Conservation (phyloP, 2,888 invertebrate genomes). For the Xestia xanthographa region DNA sequence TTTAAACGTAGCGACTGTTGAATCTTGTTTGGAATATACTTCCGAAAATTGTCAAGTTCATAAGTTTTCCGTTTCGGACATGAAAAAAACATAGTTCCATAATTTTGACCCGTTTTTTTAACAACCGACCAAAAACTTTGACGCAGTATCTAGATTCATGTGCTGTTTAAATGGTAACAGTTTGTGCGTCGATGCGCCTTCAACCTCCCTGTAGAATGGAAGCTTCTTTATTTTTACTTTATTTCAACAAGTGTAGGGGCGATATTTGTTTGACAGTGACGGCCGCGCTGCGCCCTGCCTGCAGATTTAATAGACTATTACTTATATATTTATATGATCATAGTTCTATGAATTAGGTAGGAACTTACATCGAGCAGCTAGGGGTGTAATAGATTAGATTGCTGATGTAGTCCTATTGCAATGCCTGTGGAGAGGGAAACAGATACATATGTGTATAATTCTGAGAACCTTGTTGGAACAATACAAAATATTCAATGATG, state of each 20-base stretch:
- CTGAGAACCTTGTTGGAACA: neutral
- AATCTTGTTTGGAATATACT: slow-evolving; percentile 50
- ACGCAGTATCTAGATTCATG: neutral
- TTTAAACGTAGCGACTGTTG: slow-evolving; percentile 26
- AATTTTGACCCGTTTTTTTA: neutral
- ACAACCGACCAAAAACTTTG: neutral
- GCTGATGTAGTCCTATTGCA: neutral
- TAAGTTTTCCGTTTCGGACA: neutral
- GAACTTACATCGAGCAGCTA: neutral
- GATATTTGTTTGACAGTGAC: neutral
- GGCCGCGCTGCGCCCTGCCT: neutral
- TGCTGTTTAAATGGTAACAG: neutral
- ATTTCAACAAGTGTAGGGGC: neutral
- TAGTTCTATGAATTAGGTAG: slow-evolving; percentile 5
- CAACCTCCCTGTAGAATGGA: neutral
- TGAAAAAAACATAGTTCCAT: neutral
- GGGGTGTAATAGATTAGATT: neutral
- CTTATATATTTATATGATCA: neutral
- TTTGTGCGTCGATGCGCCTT: neutral
- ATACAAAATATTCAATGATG: slow-evolving; percentile 34
- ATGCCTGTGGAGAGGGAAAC: neutral
- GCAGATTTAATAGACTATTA: neutral
- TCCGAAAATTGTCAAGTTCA: neutral
- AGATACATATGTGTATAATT: neutral
- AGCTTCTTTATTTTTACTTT: neutral